Evolutionary conservation across 2,888 invertebrate species (phyloP).

Genomic region (Sphecodes monilicornis): DNA sequence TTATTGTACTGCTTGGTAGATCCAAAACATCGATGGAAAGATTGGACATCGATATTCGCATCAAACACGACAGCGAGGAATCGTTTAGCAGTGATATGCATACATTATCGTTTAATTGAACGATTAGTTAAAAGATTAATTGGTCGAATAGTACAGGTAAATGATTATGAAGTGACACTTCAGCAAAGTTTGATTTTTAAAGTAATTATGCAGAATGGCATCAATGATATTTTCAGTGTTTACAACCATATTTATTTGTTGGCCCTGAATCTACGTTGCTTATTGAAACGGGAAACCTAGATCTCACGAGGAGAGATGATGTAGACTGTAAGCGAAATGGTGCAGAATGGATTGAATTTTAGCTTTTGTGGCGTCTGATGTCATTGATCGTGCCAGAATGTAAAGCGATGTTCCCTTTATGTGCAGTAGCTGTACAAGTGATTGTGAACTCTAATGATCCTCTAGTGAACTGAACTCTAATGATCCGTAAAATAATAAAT

Average conservation of each 20-base stretch:
- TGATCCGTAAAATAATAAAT: not conserved
- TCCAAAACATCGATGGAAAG: no score
- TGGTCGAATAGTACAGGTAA: not conserved
- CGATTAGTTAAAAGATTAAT: no score
- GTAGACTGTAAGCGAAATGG: not conserved
- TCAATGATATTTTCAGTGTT: not conserved
- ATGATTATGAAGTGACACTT: not conserved
- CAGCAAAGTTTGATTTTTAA: not conserved
- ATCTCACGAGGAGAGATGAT: not conserved
- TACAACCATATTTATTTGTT: not conserved
- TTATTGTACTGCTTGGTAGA: no score
- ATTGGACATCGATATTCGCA: no score
- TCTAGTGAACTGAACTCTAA: no score
- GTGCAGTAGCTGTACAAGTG: not conserved
- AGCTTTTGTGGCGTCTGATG: conserved; percentile 1
- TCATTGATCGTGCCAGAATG: not conserved
- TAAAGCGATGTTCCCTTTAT: not conserved
- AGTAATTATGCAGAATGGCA: not conserved
- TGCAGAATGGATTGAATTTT: not conserved
- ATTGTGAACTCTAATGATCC: no score
- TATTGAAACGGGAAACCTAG: not conserved
- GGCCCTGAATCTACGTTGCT: not conserved
- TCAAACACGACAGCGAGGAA: no score
- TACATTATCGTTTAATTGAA: not conserved
- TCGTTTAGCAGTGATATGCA: no score